Conservation (phyloP, 2,888 invertebrate genomes). For the Diaphora mendica region DNA sequence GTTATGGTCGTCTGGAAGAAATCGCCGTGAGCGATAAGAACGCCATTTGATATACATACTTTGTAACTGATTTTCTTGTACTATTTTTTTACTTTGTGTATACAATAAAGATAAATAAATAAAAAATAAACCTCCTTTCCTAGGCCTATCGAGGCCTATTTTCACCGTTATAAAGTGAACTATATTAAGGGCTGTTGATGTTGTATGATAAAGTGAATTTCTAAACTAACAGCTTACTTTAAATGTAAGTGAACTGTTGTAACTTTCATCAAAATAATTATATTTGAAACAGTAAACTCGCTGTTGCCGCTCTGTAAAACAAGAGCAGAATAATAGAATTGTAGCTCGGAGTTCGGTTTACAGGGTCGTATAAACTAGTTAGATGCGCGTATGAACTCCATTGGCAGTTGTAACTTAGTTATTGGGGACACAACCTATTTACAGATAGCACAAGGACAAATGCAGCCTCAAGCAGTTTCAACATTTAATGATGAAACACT, state of each 20-base stretch:
- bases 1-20: too few relatives aligned
- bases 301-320: neutral
- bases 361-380: constrained; percentile 13
- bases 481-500: neutral
- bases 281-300: neutral
- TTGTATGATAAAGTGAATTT: neutral
- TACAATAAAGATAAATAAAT: too few relatives aligned
- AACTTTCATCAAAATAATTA: neutral
- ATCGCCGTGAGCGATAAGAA: too few relatives aligned
- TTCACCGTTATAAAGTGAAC: too few relatives aligned
- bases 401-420: constrained; percentile 50
- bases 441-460: constrained; percentile 23
- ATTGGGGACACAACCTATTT: constrained; percentile 53
- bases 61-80: too few relatives aligned
- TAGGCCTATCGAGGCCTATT: too few relatives aligned
- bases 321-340: neutral
- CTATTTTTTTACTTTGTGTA: too few relatives aligned
- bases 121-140: too few relatives aligned
- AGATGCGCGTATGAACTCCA: constrained; percentile 23
- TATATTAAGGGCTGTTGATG: too few relatives aligned
- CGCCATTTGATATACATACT: too few relatives aligned
- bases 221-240: neutral
- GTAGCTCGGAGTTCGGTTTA: neutral
- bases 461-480: neutral
- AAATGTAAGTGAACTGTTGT: neutral